These are phyloP conservation scores for Nyctibius bracteatus DNA, from an alignment of 2,113 vertebrate genomes.

Conservation along the genomic window DNA sequence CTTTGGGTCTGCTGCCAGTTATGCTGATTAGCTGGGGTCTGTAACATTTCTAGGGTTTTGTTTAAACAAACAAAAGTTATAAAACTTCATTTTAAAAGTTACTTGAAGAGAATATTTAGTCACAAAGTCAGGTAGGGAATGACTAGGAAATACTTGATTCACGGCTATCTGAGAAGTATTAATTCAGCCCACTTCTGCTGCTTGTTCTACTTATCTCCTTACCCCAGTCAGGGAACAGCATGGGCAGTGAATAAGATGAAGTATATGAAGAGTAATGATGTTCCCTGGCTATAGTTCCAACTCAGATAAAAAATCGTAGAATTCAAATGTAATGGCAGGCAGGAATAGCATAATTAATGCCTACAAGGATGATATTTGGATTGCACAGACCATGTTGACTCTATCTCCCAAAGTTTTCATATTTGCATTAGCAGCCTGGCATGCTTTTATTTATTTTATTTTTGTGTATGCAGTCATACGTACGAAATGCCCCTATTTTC, in stretches of 20 bases:
- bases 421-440: neutral
- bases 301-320: neutral
- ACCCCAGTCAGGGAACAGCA: neutral
- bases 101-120: neutral
- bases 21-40: accelerated
- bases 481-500: neutral
- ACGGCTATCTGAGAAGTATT: neutral
- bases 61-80: neutral
- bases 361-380: neutral
- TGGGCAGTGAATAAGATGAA: neutral
- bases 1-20: neutral
- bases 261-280: neutral
- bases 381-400: neutral
- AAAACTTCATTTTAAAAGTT: neutral
- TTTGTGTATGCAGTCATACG: neutral
- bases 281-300: neutral
- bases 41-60: neutral
- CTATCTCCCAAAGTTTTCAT: neutral
- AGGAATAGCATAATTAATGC: neutral
- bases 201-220: neutral
- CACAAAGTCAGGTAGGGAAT: neutral
- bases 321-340: neutral
- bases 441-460: neutral
- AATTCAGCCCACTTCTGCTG: neutral
- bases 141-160: neutral